Evolutionary conservation across 1,140 invertebrate genomes (phyloP).

Genomic region (Cherax quadricarinatus): DNA sequence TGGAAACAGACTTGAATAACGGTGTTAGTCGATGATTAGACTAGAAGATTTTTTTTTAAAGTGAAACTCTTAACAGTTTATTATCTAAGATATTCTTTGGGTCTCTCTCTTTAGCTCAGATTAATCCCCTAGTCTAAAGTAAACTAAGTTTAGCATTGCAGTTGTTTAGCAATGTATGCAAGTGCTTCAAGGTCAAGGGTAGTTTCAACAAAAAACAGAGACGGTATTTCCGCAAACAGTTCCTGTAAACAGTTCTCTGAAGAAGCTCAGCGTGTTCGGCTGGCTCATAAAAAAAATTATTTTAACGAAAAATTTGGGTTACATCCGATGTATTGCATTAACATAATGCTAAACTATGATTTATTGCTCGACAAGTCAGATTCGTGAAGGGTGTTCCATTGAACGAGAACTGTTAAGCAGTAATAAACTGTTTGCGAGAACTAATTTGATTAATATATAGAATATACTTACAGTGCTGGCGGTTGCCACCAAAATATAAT

Average conservation of each 20-base stretch:
- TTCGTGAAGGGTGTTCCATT: background rate
- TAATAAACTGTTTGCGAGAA: background rate
- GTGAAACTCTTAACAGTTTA: background rate
- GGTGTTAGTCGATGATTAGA: conserved; percentile 27
- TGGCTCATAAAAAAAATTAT: background rate
- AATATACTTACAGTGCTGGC: conserved; percentile 84
- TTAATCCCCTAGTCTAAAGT: background rate
- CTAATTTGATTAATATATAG: background rate
- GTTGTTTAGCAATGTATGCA: background rate
- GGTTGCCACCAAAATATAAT: conserved; percentile 82
- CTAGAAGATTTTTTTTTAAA: conserved; percentile 18
- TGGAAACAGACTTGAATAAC: conserved; percentile 33
- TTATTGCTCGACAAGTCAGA: too few species aligned
- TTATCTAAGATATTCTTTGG: background rate
- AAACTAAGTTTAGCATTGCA: background rate
- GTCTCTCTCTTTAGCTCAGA: background rate
- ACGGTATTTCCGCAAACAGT: conserved; percentile 45
- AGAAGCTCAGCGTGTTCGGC: background rate
- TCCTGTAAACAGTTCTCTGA: background rate
- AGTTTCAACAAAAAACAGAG: background rate
- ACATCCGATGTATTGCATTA: too few species aligned
- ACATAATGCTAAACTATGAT: too few species aligned
- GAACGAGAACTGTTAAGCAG: background rate
- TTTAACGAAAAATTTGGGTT: background rate
- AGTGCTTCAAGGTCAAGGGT: conserved; percentile 9